phyloP scores from a whole-genome alignment of 92 coral and sea anemone species.

The Palythoa heliodiscus region DNA sequence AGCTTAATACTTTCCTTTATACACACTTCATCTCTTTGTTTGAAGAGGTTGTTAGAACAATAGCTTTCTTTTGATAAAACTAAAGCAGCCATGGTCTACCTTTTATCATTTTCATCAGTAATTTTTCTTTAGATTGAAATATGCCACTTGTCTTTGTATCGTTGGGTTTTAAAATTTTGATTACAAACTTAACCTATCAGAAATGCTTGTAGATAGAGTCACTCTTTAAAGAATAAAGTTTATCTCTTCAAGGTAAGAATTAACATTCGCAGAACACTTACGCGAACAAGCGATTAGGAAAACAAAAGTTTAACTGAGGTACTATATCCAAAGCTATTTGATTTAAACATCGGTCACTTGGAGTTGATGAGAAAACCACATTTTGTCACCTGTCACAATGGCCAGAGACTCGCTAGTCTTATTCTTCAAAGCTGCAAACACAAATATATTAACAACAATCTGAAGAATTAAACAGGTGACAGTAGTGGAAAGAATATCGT shows the following conservation, averaged over 20 bases:
- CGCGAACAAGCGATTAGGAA: conserved; percentile 14
- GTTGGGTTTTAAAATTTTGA: neutral
- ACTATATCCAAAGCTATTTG: neutral
- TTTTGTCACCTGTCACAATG: conserved; percentile 31
- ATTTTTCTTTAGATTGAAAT: neutral
- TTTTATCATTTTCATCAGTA: neutral
- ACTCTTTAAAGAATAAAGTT: neutral
- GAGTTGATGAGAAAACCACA: neutral
- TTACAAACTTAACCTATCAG: neutral
- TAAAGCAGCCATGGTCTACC: neutral
- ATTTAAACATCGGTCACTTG: neutral
- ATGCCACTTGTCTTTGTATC: neutral
- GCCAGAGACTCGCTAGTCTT: conserved; percentile 12
- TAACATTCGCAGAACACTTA: neutral
- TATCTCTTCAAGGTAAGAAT: neutral
- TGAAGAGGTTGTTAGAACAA: conserved; percentile 1
- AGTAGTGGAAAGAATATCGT: neutral
- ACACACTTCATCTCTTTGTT: conserved; percentile 3
- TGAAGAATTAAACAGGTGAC: conserved; percentile 3
- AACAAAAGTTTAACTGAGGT: neutral
- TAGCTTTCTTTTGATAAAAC: neutral
- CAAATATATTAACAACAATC: conserved; percentile 10
- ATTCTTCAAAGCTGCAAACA: conserved; percentile 27
- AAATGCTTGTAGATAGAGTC: neutral
- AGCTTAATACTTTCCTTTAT: neutral